Evolutionary conservation across 2,888 invertebrate genomes (phyloP).

Genomic region (Ornithoptera priamus): DNA sequence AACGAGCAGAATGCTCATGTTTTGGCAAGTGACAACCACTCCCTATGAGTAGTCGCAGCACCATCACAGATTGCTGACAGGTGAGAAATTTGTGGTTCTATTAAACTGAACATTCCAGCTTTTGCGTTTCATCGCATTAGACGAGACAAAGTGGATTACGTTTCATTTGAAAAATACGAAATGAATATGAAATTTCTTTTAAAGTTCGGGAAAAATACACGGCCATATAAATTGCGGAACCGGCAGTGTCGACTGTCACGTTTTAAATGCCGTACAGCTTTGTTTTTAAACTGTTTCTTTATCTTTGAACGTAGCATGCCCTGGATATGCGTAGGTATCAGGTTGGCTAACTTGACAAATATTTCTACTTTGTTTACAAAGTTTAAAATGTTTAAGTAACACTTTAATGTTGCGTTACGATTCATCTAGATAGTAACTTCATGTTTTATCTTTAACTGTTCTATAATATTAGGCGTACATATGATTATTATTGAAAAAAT

Average conservation of each 20-base stretch:
- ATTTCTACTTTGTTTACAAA: background rate
- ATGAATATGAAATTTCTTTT: background rate
- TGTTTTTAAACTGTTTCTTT: slow-evolving; percentile 1
- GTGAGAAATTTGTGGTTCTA: no score
- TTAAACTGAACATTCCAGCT: no score
- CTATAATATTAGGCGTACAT: no score
- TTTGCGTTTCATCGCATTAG: no score
- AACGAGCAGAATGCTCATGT: no score
- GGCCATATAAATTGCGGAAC: background rate
- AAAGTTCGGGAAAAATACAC: background rate
- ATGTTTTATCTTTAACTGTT: no score
- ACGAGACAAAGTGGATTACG: slow-evolving; percentile 7
- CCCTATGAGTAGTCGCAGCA: no score
- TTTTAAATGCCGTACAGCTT: background rate
- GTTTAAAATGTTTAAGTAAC: background rate
- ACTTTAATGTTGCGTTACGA: background rate
- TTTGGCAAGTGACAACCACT: no score
- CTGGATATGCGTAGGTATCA: background rate
- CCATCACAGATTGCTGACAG: no score
- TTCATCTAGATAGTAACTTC: background rate
- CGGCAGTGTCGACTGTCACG: background rate
- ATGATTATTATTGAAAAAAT: no score
- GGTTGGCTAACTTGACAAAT: background rate
- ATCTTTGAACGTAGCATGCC: background rate
- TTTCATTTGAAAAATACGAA: background rate